Base-by-base conservation (phyloP, 2,797 vertebrate species). In the Aythya fuligula region DNA sequence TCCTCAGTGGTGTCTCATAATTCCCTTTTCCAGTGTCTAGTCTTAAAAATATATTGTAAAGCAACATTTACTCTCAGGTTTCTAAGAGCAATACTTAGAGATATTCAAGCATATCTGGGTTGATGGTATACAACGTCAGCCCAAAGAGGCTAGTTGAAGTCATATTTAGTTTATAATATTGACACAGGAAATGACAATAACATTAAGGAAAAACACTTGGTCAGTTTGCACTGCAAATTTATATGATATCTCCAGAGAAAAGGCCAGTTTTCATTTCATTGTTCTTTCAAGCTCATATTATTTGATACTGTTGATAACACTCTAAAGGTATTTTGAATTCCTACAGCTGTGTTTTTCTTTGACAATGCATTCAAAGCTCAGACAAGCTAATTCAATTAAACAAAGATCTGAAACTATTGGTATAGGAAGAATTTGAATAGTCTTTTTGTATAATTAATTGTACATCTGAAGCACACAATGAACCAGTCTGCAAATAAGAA, bases 391-490 rank as follows among this genome's bases (percentile, higher is more conserved):
- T 91, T 95, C 65, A 92, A 79, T 95, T 94, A 96, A 95, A 94
- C 67, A 82, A 90, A 87, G 80, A 91, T 88, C 72, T 88, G 67
- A 93, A 96, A 77, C 38, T 95, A 27, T 74, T 73, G 84, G 61
- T 85, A 84, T n/a, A 90, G 43, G 39, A 89, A 61, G 38, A 94
- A 78, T 3, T 27, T 83, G 61, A 96, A 93, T 34, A 85, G 57
- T 47, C 56, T 76, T 95, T 96, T 93, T 78, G 89, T 93, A 57
- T 80, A 71, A 84, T 94, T 92, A 95, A 97, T 97, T 87, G 89
- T 78, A 76, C 51, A 81, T 92, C 67, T 94, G 76, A 95, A 83
- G 13, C 53, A 85, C 56, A 85, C 71, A 83, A 70, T 81, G 72
- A 90, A 93, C 8, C 6, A 93, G 36, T 2, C 43, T 85, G 16